Base-by-base conservation (phyloP, 1,140 invertebrate genomes). In the Pinna nobilis region DNA sequence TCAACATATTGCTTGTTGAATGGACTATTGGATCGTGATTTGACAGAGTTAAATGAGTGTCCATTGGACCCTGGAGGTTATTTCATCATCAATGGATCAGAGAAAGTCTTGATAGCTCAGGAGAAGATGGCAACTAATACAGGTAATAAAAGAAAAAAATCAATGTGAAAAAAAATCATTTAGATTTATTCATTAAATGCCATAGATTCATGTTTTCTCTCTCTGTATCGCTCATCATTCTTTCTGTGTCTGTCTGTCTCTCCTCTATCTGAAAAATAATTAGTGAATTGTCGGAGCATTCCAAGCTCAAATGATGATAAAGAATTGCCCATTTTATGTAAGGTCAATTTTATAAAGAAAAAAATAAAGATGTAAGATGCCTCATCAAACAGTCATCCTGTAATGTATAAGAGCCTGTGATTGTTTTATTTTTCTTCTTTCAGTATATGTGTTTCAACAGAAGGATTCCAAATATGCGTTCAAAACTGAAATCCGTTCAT, bases 81-180 rank as follows among this genome's bases (percentile, higher is more conserved):
- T 76, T 90, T 90, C 60, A 90, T 90, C 57, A 89, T 90, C 55
- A 90, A 90, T 68, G 89, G 89, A 1, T 89, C 88, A 13, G 89
- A 90, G 70, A 90, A 93, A 90, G 93, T 95, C 0, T 89, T 99
- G 0, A 99, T 99, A 89, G 98, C 98, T 9, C 98, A 99, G 89
- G 98, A 99, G 88, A 99, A 99, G 90, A 99, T 99, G 98, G 98
- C 98, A 15, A 99, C 98, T 11, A 99, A 99, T 87, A 99, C 97
- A 65, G 88, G 87, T 88, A 64, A 41, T 11, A 7, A n/a, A 33
- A 32, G 18, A 3, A 32, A 33, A 59, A 59, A 59, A 18, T 7
- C 2, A 4, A 55, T 55, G n/a, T 28, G 44, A 9, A 6, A 3
- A 18, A 18, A n/a, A n/a, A n/a, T n/a, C n/a, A n/a, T n/a, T n/a